Percentiles rank a stretch among this genome's conserved stretches.
phyloP scores from a whole-genome alignment of 1,140 invertebrate species.

The Diorhabda carinulata region DNA sequence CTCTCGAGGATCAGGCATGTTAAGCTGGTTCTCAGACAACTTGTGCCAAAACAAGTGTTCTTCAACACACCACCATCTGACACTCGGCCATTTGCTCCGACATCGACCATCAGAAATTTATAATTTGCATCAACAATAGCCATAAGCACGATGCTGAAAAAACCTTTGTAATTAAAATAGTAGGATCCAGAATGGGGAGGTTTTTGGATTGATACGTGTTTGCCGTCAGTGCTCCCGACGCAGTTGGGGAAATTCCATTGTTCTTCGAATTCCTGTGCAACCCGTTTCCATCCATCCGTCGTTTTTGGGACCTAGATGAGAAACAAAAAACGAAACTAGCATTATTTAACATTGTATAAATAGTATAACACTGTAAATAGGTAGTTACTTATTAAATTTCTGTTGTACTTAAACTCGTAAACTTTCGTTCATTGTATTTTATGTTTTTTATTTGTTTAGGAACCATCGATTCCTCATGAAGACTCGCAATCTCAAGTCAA shows the following conservation, averaged over 20 bases:
- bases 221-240: constrained; percentile 45
- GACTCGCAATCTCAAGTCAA: not conserved
- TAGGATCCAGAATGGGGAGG: constrained; percentile 41
- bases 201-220: not conserved
- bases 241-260: constrained; percentile 35
- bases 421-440: constrained; percentile 4
- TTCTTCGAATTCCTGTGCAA: constrained; percentile 20
- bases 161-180: constrained; percentile 49
- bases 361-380: not conserved
- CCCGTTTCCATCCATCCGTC: constrained; percentile 5
- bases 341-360: constrained; percentile 6
- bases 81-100: constrained; percentile 4
- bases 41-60: too few species aligned
- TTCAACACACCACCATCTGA: too few species aligned
- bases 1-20: too few species aligned
- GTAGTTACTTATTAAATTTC: not conserved
- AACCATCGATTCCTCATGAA: constrained; percentile 8
- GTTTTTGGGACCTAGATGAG: constrained; percentile 16
- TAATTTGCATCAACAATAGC: constrained; percentile 45
- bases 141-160: constrained; percentile 46
- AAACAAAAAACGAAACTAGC: constrained; percentile 13
- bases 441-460: not conserved
- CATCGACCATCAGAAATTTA: constrained; percentile 18
- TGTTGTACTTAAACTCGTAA: constrained; percentile 3
- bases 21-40: too few species aligned